Evolutionary conservation across 2,888 invertebrate species (phyloP).

Genomic region (Andrena camellia): DNA sequence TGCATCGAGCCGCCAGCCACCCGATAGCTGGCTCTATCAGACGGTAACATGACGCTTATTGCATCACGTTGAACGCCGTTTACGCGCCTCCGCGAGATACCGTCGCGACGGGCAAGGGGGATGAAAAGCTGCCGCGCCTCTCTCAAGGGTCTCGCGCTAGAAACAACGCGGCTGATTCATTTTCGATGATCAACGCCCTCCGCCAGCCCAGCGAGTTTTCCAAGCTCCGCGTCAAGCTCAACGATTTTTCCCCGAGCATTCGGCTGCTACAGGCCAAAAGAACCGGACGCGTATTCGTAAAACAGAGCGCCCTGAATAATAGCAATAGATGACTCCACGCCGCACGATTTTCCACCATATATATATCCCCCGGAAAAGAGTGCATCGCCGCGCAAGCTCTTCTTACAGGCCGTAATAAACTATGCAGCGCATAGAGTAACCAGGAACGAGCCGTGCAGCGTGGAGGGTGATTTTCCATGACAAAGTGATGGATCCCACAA

Average conservation of each 20-base stretch:
- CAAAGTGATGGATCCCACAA: background rate
- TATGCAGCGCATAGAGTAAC: too few species aligned
- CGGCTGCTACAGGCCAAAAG: background rate
- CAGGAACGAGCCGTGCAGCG: too few species aligned
- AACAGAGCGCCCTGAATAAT: background rate
- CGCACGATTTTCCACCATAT: too few species aligned
- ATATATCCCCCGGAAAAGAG: too few species aligned
- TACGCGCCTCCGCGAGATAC: conserved; percentile 37
- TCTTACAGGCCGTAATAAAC: too few species aligned
- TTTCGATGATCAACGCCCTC: background rate
- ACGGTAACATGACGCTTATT: conserved; percentile 68
- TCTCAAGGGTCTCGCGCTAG: conserved; percentile 34
- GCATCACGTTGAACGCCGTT: conserved; percentile 41
- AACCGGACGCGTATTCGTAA: background rate
- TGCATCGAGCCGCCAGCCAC: conserved; percentile 14
- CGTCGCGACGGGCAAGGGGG: conserved; percentile 43
- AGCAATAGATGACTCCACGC: too few species aligned
- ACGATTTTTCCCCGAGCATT: background rate
- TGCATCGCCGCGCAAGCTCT: too few species aligned
- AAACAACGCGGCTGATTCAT: conserved; percentile 40
- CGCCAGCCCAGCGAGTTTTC: background rate
- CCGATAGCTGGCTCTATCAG: conserved; percentile 47
- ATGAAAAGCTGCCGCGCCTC: conserved; percentile 39
- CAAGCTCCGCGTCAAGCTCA: background rate
- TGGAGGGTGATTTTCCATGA: too few species aligned